Conservation (phyloP, 1,140 invertebrate species). For the Marisa cornuarietis region DNA sequence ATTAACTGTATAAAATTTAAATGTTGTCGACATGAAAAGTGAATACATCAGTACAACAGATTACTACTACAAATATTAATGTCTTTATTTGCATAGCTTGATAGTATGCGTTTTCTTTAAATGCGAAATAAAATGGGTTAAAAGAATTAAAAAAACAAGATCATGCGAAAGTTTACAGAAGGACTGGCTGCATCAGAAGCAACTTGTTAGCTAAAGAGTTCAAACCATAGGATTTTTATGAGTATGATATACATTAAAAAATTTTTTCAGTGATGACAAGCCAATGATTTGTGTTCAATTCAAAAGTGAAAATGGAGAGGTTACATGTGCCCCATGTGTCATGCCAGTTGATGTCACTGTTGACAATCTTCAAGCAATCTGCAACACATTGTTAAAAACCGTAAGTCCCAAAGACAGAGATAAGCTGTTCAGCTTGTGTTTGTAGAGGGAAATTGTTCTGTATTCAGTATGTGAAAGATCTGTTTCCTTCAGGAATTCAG, state of each 20-base stretch:
- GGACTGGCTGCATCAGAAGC: no score
- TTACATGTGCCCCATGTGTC: conserved; percentile 84
- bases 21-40: no score
- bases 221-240: background rate
- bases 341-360: conserved; percentile 80
- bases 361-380: conserved; percentile 87
- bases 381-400: conserved; percentile 89
- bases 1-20: no score
- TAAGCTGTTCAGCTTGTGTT: no score
- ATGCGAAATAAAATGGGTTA: background rate
- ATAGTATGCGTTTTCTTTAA: no score
- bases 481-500: no score
- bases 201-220: background rate
- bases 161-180: background rate
- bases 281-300: conserved; percentile 74
- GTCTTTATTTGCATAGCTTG: no score
- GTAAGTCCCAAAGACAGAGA: conserved; percentile 61
- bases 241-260: background rate
- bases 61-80: no score
- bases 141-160: no score
- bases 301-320: conserved; percentile 88
- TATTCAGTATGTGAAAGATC: no score
- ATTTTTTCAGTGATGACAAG: conserved; percentile 17
- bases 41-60: no score
- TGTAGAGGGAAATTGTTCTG: no score